Evolutionary conservation across 35 echinoderm and acorn worm species (phyloP), one percentile per base, ranked within the genome.

Genomic region (Heliocidaris tuberculata): DNA sequence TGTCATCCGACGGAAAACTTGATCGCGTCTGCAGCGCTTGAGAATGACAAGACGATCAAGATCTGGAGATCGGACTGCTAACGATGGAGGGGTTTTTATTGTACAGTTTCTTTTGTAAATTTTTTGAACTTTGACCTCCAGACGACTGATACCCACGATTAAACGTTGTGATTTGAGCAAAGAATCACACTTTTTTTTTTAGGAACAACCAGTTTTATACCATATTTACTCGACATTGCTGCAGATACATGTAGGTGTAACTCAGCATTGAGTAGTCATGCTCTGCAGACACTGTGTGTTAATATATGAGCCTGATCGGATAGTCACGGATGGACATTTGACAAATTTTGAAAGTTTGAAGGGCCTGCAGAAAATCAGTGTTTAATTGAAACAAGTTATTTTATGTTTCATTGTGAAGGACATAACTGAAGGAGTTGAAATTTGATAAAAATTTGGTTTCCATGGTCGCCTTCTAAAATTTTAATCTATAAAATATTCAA

Each of bases 31-130:
- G 98, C 97, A 29, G 97, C 98, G 11, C 95, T 99, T 24, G 98
- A 99, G 95, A 99, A 99, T 61, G 98, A 99, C 94, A 99, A 99
- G 93, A 99, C 98, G 1, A 99, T 99, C 47, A 99, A 99, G 92
- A 99, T 99, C 31, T 99, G 98, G 98, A 93, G 97, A 47, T 99
- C 98, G 7, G 98, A 99, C 65, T 99, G 97, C 94, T 99, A 94
- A 97, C 86, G 59, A 27, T 48, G 47, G 47, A 89, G 31, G 47
- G 47, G 7, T 7, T 78, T 78, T 78, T 78, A 78, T 78, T 78
- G 65, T 78, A 78, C 65, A 78, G 65, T 78, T 78, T 78, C 65
- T 89, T 89, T 31, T 89, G 47, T 89, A 48, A 89, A 89, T 48
- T 42, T n/a, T n/a, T 89, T 89, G 87, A 89, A 32, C 87, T 89